Evolutionary conservation across 2,113 vertebrate genomes (phyloP).

Genomic region (Sander lucioperca): DNA sequence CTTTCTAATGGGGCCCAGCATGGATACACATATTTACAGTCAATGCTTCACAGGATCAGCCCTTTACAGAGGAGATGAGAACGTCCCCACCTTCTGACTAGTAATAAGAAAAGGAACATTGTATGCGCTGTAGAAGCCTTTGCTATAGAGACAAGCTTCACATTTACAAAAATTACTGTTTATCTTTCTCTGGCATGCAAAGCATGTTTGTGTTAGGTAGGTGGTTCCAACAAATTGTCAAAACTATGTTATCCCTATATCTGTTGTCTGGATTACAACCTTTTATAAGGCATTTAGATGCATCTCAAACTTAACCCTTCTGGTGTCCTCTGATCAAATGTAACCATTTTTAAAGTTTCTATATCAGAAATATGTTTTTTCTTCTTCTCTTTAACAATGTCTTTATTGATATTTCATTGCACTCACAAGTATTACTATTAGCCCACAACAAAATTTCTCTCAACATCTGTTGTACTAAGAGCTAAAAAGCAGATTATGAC

Average conservation of each 20-base stretch:
- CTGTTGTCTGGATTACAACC: not conserved
- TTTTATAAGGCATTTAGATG: no score
- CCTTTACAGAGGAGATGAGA: slow-evolving; percentile 21
- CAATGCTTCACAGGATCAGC: slow-evolving; percentile 58
- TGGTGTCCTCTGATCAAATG: no score
- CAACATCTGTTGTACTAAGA: no score
- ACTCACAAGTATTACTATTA: no score
- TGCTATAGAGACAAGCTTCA: not conserved
- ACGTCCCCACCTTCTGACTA: not conserved
- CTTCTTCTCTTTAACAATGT: no score
- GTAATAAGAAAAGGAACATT: not conserved
- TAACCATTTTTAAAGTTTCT: no score
- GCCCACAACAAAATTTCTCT: no score
- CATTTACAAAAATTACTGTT: not conserved
- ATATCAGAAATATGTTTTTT: no score
- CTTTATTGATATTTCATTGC: no score
- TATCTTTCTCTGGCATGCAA: not conserved
- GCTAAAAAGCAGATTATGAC: no score
- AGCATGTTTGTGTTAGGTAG: slow-evolving; percentile 1
- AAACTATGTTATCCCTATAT: not conserved
- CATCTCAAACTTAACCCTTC: no score
- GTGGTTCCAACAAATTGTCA: not conserved
- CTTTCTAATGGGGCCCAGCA: slow-evolving; percentile 47
- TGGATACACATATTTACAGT: slow-evolving; percentile 66
- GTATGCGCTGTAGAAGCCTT: not conserved